A percentile compares a stretch with the other conserved stretches of the same genome.
Conservation (phyloP, 2,113 vertebrate species). For the Amphiprion percula region DNA sequence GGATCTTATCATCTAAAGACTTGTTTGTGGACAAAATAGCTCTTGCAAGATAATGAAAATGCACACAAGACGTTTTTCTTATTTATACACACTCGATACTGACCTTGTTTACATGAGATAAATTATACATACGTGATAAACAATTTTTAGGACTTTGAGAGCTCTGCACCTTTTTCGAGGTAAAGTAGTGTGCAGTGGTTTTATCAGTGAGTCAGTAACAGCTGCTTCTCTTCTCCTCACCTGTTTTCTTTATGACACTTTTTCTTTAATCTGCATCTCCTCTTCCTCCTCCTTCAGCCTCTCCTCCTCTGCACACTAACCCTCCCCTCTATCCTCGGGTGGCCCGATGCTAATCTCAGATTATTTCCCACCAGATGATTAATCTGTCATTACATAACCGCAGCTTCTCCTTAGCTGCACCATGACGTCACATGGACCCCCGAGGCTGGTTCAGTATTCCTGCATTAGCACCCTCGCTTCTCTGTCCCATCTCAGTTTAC, state of each 20-base stretch:
- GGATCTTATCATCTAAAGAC: too few species aligned
- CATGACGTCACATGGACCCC: constrained; percentile 31
- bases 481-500: neutral
- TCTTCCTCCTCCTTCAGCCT: neutral
- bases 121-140: too few species aligned
- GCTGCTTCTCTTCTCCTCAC: neutral
- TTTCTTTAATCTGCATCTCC: neutral
- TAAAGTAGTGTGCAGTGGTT: too few species aligned
- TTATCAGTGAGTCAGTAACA: neutral
- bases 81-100: too few species aligned
- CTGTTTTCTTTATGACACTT: neutral
- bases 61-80: too few species aligned
- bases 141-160: too few species aligned
- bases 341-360: constrained; percentile 78
- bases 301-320: neutral
- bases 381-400: constrained; percentile 77
- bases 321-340: constrained; percentile 2
- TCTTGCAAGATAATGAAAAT: too few species aligned
- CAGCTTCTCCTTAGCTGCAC: constrained; percentile 52
- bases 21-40: too few species aligned
- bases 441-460: constrained; percentile 15
- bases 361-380: constrained; percentile 82
- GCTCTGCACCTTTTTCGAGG: too few species aligned
- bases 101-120: too few species aligned
- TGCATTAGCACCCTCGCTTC: neutral